phyloP scores from a whole-genome alignment of 2,797 vertebrate genomes.

The Anguilla pacifica region DNA sequence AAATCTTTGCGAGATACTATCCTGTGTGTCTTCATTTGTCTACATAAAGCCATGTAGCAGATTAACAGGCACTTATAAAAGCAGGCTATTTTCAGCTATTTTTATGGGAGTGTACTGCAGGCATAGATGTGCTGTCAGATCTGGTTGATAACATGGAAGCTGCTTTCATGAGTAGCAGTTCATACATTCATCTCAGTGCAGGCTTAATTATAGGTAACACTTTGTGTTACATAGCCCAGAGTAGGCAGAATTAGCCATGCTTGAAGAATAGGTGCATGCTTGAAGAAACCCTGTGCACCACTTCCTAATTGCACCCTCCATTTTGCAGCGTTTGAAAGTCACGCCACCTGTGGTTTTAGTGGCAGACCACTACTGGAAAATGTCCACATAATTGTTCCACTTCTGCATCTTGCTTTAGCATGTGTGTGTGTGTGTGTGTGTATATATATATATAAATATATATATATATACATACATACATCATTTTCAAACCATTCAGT shows the following conservation, averaged over 20 bases:
- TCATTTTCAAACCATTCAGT: too few species aligned
- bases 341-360: neutral
- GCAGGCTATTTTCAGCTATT: neutral
- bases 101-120: neutral
- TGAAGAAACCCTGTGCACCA: neutral
- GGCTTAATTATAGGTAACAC: conserved; percentile 9
- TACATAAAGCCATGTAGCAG: neutral
- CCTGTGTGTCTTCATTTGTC: neutral
- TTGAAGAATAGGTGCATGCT: neutral
- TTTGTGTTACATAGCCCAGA: neutral
- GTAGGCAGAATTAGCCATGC: neutral
- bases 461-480: neutral
- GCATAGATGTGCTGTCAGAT: neutral
- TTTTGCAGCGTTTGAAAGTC: neutral
- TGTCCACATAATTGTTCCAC: neutral
- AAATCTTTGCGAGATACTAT: neutral
- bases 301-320: neutral
- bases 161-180: conserved; percentile 1
- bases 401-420: neutral
- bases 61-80: neutral
- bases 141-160: neutral
- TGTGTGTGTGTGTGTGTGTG: neutral
- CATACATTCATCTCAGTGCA: neutral
- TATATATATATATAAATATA: neutral
- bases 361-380: neutral